Conservation (phyloP, 2,888 invertebrate species). For the Chalcis sispes region DNA sequence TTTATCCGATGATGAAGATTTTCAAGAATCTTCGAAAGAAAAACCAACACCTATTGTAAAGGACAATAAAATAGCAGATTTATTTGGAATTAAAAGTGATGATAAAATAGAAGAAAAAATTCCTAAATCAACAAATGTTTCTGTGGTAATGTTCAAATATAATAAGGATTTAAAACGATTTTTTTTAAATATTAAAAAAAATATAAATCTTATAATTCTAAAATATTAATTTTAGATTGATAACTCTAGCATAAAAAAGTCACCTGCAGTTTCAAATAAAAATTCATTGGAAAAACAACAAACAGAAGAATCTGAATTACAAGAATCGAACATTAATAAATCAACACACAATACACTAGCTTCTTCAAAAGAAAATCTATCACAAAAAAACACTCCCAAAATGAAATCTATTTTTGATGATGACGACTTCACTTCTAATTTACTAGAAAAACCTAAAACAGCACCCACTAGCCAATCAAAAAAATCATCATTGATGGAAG, state of each 20-base stretch:
- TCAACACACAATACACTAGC: not conserved
- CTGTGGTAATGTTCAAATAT: no score
- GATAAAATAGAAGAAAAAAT: slow-evolving; percentile 24
- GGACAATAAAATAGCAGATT: slow-evolving; percentile 63
- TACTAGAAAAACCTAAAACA: slow-evolving; percentile 56
- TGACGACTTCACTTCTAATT: slow-evolving; percentile 53
- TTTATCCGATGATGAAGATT: slow-evolving; percentile 40
- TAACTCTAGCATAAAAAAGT: slow-evolving; percentile 25
- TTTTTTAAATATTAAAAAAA: not conserved
- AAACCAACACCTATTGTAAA: slow-evolving; percentile 55
- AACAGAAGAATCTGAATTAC: not conserved
- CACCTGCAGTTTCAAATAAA: slow-evolving; percentile 26
- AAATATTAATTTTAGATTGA: slow-evolving; percentile 36
- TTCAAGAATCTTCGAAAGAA: slow-evolving; percentile 37
- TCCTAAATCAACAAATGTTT: no score
- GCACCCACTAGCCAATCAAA: slow-evolving; percentile 59
- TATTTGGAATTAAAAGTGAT: slow-evolving; percentile 65
- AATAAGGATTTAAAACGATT: not conserved
- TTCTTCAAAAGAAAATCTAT: slow-evolving; percentile 23
- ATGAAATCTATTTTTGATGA: slow-evolving; percentile 52
- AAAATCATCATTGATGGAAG: slow-evolving; percentile 67
- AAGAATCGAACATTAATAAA: slow-evolving; percentile 4
- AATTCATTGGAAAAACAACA: slow-evolving; percentile 1
- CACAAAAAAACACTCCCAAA: slow-evolving; percentile 50
- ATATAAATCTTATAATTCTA: slow-evolving; percentile 9